Evolutionary conservation across 2,888 invertebrate species (phyloP), one percentile per base, ranked within the genome.

Genomic region (Mayetiola destructor): DNA sequence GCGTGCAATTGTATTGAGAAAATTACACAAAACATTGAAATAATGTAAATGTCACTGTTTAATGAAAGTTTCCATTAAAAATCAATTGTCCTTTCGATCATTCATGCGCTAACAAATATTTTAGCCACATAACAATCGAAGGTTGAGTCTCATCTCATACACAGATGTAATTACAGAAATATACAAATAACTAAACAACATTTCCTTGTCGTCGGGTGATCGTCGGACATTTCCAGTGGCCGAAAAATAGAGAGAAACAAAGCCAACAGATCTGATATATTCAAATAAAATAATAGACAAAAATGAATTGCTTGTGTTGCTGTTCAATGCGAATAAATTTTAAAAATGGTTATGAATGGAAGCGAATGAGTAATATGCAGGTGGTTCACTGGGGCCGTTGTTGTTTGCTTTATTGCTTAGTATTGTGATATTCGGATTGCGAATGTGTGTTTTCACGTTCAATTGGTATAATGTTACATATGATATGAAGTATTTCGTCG

Each of bases 341-440:
- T 23, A 48, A 48, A 48, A 27, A 27, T 48, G 48, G 48, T 48
- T 48, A 48, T 48, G 48, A 48, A 48, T 48, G 48, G 27, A 27
- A 48, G 27, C 12, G 29, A 27, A 48, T 48, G 48, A 48, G 27
- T 48, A 48, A 48, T 48, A 48, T 48, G 48, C 48, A 48, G 48
- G 48, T 48, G 48, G 48, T 48, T 48, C 48, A 14, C 16, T 40
- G 40, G 20, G 27, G 48, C 48, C 48, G 48, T 48, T 48, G 23
- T n/a, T n/a, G n/a, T n/a, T n/a, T n/a, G n/a, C n/a, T n/a, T n/a
- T n/a, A n/a, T n/a, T n/a, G n/a, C n/a, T n/a, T n/a, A n/a, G n/a
- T n/a, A n/a, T n/a, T n/a, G n/a, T n/a, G n/a, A n/a, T n/a, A n/a
- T n/a, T n/a, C n/a, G n/a, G n/a, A n/a, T n/a, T n/a, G n/a, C n/a